A percentile compares a stretch with the other conserved stretches of the same genome.
phyloP scores from a whole-genome alignment of 2,888 invertebrate genomes.

The Sthenelais limicola region DNA sequence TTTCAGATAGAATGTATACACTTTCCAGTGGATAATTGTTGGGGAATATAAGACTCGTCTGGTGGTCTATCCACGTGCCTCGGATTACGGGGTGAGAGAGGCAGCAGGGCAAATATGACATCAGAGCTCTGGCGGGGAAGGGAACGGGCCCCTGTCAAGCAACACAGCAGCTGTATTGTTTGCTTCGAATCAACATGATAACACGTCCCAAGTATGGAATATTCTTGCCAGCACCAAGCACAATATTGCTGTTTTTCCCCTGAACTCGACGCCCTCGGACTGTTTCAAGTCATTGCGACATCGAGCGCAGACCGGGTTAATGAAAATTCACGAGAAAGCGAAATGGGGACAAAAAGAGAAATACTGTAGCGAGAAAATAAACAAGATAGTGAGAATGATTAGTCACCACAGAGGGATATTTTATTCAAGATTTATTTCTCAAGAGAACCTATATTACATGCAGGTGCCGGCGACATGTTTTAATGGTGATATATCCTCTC shows the following conservation, averaged over 20 bases:
- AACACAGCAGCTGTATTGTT: too few species aligned
- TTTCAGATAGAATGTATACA: constrained; percentile 37
- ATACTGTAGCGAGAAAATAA: too few species aligned
- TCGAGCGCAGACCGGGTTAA: too few species aligned
- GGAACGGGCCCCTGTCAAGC: neutral
- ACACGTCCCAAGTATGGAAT: constrained; percentile 32
- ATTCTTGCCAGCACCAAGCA: constrained; percentile 34
- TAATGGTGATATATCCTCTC: too few species aligned
- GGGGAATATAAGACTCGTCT: constrained; percentile 36
- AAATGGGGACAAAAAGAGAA: too few species aligned
- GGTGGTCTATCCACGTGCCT: constrained; percentile 25
- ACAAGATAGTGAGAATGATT: too few species aligned
- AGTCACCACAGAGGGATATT: too few species aligned
- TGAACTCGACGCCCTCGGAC: constrained; percentile 9
- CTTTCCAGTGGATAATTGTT: constrained; percentile 37
- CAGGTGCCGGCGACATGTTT: too few species aligned
- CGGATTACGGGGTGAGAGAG: constrained; percentile 33
- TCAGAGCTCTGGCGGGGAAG: constrained; percentile 14
- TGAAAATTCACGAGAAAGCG: too few species aligned
- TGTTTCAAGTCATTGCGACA: constrained; percentile 32
- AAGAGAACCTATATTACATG: too few species aligned
- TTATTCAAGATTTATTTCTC: too few species aligned
- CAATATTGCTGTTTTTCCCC: constrained; percentile 32
- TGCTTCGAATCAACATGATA: constrained; percentile 19
- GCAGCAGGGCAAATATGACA: constrained; percentile 33